Conservation (phyloP, 2,113 vertebrate genomes). For the Rafetus swinhoei region DNA sequence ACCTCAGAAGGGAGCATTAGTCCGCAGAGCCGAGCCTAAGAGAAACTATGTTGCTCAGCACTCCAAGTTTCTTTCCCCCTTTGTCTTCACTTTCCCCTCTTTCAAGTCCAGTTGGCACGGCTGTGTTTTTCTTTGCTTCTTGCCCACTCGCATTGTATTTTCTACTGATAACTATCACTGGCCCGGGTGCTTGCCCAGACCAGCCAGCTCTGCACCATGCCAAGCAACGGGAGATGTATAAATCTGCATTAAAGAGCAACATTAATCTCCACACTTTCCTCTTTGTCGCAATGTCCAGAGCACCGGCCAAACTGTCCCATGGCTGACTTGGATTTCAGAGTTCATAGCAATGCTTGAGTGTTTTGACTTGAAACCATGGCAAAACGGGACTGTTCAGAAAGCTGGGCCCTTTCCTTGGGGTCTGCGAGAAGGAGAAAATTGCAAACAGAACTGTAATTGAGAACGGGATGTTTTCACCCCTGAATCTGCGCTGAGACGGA, state of each 20-base stretch:
- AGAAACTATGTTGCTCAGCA: rapidly evolving
- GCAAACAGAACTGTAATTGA: background rate
- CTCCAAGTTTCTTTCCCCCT: background rate
- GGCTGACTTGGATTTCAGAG: background rate
- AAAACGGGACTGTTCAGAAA: background rate
- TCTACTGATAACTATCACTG: background rate
- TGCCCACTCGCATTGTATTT: background rate
- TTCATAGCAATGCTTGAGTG: rapidly evolving
- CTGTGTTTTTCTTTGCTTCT: background rate
- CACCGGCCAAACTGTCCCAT: rapidly evolving
- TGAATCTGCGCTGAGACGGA: background rate
- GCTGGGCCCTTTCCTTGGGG: rapidly evolving
- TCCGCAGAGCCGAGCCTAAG: background rate
- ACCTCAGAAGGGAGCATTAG: too few relatives aligned
- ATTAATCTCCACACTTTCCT: background rate
- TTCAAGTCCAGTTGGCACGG: background rate
- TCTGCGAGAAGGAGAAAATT: background rate
- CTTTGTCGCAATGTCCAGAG: rapidly evolving
- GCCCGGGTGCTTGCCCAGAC: background rate
- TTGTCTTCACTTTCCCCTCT: rapidly evolving
- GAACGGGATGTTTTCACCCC: background rate
- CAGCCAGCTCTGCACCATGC: background rate
- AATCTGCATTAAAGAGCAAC: background rate
- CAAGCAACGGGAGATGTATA: background rate
- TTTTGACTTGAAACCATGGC: rapidly evolving